Evolutionary conservation across 2,888 invertebrate genomes (phyloP), one percentile per base, ranked within the genome.

Genomic region (Cryptocephalus primarius): DNA sequence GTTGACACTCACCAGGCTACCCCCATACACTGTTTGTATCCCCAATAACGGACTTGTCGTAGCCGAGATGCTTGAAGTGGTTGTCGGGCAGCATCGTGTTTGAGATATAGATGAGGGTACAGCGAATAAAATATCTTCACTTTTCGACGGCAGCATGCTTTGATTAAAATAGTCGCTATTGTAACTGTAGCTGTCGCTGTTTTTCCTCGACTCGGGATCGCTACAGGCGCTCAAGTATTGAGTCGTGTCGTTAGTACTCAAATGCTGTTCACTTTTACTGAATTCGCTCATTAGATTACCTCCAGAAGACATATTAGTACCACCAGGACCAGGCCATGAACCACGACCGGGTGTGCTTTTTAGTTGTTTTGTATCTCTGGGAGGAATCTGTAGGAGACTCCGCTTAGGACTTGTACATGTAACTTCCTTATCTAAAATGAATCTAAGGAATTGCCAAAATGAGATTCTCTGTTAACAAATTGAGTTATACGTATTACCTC

Each of bases 281-380:
- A 88, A 82, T 59, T 89, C 88, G 46, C 59, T 65, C 11, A 63
- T 39, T n/a, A 67, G 54, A 31, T 57, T 63, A 12, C 54, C 53
- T 4, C 73, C 64, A 53, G 75, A 67, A 56, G 74, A 67, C 39
- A 76, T 69, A 1, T 76, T 78, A 1, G 72, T 72, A 6, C 74
- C 68, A 39, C 82, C 83, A 0, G 88, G 88, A 0, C 89, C 89
- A 0, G 89, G 88, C 89, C 89, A 90, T 3, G 88, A 88, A 0
- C 89, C 89, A 41, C 89, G 74, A 0, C 87, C 85, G 0, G 85
- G 83, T 12, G 83, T 83, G 1, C 82, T 82, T 68, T 87, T 88
- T 0, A 79, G 80, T 33, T 83, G 77, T 62, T 86, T 88, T 0
- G 79, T 77, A 60, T 87, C 88, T 36, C 85, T 73, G 0, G 83